Conservation (phyloP, 2,797 vertebrate genomes). For the Ctenopoma multispine region DNA sequence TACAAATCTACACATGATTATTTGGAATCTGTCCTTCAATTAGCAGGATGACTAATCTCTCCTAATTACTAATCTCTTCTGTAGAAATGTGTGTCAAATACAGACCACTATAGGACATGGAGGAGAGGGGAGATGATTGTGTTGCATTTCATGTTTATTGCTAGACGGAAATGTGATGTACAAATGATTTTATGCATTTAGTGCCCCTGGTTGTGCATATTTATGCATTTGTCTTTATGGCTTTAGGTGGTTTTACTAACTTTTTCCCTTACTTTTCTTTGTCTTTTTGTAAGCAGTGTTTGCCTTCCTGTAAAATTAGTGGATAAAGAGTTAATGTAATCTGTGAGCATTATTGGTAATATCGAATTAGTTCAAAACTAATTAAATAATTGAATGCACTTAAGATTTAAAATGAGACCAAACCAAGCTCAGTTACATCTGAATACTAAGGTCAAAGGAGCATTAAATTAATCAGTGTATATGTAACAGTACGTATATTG, state of each 20-base stretch:
- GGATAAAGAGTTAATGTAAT: not conserved
- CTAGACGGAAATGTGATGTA: not conserved
- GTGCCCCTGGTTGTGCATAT: not conserved
- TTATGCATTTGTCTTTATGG: not conserved
- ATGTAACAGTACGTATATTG: not conserved
- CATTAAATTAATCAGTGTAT: not conserved
- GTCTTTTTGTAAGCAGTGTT: not conserved
- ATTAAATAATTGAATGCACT: not conserved
- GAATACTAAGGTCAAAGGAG: not conserved
- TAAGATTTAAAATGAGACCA: not conserved
- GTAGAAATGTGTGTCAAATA: not conserved
- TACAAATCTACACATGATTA: not conserved
- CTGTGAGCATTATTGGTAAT: not conserved
- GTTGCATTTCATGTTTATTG: not conserved
- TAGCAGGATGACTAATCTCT: not conserved
- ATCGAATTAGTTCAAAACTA: not conserved
- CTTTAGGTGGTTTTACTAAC: not conserved
- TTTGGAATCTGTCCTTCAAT: slow-evolving; percentile 1
- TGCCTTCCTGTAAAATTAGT: not conserved
- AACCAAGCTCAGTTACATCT: not conserved
- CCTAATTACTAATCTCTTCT: not conserved
- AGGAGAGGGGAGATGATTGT: not conserved
- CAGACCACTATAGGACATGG: not conserved
- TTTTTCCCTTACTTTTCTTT: not conserved
- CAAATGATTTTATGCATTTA: not conserved